phyloP scores from a whole-genome alignment of 1,140 invertebrate species.

The Panagrolaimus sp. region DNA sequence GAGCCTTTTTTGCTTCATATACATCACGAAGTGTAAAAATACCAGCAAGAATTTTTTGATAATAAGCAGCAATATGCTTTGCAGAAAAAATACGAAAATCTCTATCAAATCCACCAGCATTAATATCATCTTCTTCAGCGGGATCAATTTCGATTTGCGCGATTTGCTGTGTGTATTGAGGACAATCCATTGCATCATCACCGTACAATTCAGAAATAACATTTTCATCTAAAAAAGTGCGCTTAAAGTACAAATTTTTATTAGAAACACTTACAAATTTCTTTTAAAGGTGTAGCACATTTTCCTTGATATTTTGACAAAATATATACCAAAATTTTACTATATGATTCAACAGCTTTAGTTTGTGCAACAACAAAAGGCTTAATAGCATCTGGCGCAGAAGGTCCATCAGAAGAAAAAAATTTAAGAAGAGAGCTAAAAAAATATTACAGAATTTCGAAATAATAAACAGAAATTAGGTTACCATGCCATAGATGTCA shows the following conservation, averaged over 20 bases:
- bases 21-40: neutral
- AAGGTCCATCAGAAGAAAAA: neutral
- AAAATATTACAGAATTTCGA: neutral
- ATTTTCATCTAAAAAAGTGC: too few species aligned
- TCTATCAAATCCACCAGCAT: neutral
- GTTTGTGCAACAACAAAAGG: neutral
- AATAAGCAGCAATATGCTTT: neutral
- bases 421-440: neutral
- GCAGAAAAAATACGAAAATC: neutral
- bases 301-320: neutral
- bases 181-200: neutral
- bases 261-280: too few species aligned
- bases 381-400: neutral
- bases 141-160: neutral
- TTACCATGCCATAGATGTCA: constrained; percentile 3
- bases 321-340: neutral
- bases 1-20: neutral
- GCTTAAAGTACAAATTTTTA: too few species aligned
- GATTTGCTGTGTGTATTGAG: neutral
- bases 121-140: neutral
- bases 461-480: neutral
- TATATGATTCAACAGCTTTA: neutral
- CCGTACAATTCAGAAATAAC: neutral
- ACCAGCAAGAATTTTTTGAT: neutral
- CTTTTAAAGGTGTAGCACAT: neutral